Evolutionary conservation across 2,797 vertebrate species (phyloP).

Genomic region (Acanthopagrus latus): DNA sequence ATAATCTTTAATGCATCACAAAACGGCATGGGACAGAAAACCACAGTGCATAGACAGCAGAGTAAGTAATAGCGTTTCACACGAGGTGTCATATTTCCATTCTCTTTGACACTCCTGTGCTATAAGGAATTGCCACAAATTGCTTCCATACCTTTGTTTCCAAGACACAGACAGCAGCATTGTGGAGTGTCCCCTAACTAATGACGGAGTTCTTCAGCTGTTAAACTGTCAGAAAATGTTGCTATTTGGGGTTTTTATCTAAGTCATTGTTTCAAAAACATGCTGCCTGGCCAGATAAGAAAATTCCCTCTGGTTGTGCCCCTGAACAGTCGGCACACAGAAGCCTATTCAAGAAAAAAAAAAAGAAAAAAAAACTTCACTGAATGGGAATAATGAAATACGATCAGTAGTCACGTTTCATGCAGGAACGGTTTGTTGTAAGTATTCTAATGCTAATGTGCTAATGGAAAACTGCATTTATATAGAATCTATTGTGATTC

Average conservation of each 20-base stretch:
- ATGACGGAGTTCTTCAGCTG: slow-evolving; percentile 69
- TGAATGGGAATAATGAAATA: slow-evolving; percentile 63
- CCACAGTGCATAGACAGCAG: slow-evolving; percentile 37
- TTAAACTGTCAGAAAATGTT: slow-evolving; percentile 76
- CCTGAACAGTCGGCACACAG: slow-evolving; percentile 65
- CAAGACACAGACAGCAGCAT: slow-evolving; percentile 50
- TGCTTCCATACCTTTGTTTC: slow-evolving; percentile 56
- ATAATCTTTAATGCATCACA: slow-evolving; percentile 50
- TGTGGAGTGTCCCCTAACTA: slow-evolving; percentile 66
- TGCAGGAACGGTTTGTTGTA: slow-evolving; percentile 34
- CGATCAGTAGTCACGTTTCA: slow-evolving; percentile 65
- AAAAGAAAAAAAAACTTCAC: too few relatives aligned
- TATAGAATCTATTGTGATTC: slow-evolving; percentile 36
- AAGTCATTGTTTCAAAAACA: slow-evolving; percentile 80
- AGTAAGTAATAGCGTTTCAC: slow-evolving; percentile 59
- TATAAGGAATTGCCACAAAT: slow-evolving; percentile 52
- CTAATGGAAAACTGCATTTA: slow-evolving; percentile 52
- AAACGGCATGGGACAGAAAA: slow-evolving; percentile 49
- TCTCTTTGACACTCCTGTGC: slow-evolving; percentile 54
- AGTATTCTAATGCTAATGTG: slow-evolving; percentile 37
- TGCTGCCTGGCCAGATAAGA: slow-evolving; percentile 78
- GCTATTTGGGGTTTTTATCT: slow-evolving; percentile 75
- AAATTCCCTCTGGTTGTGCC: slow-evolving; percentile 66
- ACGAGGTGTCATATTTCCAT: slow-evolving; percentile 65
- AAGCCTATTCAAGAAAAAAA: slow-evolving; percentile 60